A percentile compares a stretch with the other conserved stretches of the same genome.
Evolutionary conservation across 1,140 invertebrate species (phyloP).

Genomic region (Drosophila biarmipes): DNA sequence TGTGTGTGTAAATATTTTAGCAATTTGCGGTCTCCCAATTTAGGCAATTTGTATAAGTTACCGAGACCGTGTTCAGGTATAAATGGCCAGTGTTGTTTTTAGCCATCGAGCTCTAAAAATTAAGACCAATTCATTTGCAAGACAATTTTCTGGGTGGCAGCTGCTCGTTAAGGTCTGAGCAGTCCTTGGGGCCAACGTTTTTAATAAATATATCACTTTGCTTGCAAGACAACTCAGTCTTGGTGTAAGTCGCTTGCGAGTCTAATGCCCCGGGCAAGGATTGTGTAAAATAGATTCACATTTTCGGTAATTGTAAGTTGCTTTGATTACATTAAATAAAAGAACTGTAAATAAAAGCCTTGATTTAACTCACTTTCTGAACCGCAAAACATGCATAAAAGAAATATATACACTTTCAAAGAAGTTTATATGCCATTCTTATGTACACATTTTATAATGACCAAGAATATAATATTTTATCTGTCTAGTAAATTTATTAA

Average conservation of each 20-base stretch:
- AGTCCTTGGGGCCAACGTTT: background rate
- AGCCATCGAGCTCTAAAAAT: conserved; percentile 8
- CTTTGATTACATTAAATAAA: background rate
- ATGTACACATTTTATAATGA: no score
- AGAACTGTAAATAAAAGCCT: background rate
- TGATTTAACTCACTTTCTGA: no score
- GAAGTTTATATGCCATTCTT: no score
- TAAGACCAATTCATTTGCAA: conserved; percentile 20
- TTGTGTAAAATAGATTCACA: background rate
- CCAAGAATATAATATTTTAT: no score
- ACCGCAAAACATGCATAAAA: no score
- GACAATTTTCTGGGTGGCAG: conserved; percentile 22
- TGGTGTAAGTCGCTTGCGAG: background rate
- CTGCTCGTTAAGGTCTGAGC: conserved; percentile 41
- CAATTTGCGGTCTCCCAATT: conserved; percentile 37
- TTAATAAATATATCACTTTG: conserved; percentile 1
- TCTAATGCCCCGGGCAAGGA: background rate
- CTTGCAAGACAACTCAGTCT: background rate
- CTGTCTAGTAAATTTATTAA: no score
- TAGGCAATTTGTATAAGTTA: conserved; percentile 6
- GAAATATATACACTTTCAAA: no score
- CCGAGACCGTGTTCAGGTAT: background rate
- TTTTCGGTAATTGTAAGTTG: conserved; percentile 1
- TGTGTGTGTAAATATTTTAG: conserved; percentile 35
- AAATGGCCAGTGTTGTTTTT: conserved; percentile 14